These are phyloP conservation scores for Lanius ludovicianus DNA, from an alignment of 2,113 vertebrate species.

Conservation along the genomic window DNA sequence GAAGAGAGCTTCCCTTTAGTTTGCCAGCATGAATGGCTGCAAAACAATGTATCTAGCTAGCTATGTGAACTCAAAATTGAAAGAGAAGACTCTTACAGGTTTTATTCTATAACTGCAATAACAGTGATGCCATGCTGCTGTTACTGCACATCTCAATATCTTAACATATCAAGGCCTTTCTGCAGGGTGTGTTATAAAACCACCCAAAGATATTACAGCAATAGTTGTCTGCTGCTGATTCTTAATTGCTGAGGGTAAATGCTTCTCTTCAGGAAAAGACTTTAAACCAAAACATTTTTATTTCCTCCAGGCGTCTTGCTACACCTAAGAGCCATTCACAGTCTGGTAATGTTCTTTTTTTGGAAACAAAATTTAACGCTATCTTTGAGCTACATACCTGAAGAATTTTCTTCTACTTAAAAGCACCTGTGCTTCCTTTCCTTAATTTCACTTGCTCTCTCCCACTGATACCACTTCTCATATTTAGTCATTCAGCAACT, in stretches of 20 bases:
- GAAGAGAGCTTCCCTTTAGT: background rate
- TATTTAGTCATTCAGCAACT: background rate
- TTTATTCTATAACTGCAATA: background rate
- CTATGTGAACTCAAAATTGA: background rate
- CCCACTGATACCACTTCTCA: background rate
- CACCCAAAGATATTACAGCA: background rate
- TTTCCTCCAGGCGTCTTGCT: background rate
- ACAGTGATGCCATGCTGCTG: background rate
- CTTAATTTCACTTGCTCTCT: background rate
- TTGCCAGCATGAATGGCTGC: background rate
- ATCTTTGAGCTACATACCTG: background rate
- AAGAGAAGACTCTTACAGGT: background rate
- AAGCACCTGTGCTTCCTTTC: background rate
- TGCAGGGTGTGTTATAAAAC: background rate
- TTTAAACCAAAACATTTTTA: slow-evolving; percentile 36
- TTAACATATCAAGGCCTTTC: background rate
- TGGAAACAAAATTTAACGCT: slow-evolving; percentile 22
- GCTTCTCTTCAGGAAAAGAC: slow-evolving; percentile 8
- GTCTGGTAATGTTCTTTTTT: slow-evolving; percentile 28
- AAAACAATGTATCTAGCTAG: background rate
- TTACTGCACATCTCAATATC: background rate
- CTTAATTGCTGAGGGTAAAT: slow-evolving; percentile 31
- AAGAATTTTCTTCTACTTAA: background rate
- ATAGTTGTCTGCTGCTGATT: background rate
- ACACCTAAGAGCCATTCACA: slow-evolving; percentile 28